These are phyloP conservation scores for Alsophila aescularia DNA, from an alignment of 2,888 invertebrate species.

Conservation along the genomic window DNA sequence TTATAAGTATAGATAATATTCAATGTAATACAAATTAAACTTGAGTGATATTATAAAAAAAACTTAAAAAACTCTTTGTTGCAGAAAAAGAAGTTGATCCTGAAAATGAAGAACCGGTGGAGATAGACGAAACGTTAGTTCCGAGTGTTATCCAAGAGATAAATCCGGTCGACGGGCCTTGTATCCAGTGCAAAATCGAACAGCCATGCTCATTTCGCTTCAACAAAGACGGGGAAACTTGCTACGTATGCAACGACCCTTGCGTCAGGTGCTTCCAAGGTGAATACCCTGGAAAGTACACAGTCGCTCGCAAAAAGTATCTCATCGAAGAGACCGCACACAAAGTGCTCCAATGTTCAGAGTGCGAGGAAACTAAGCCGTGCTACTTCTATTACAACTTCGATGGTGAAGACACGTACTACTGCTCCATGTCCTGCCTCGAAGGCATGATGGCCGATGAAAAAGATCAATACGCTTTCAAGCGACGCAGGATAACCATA, in stretches of 20 bases:
- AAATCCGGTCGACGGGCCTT: slow-evolving; percentile 61
- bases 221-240: slow-evolving; percentile 55
- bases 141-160: slow-evolving; percentile 73
- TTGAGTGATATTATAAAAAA: too few species aligned
- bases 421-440: slow-evolving; percentile 82
- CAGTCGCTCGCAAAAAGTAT: slow-evolving; percentile 64
- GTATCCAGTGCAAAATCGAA: slow-evolving; percentile 72
- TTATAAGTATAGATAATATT: too few species aligned
- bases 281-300: slow-evolving; percentile 61
- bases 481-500: slow-evolving; percentile 79
- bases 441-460: slow-evolving; percentile 82
- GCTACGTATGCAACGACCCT: slow-evolving; percentile 74
- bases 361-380: slow-evolving; percentile 72
- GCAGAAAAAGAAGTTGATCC: slow-evolving; percentile 78
- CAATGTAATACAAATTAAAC: too few species aligned
- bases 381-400: slow-evolving; percentile 78
- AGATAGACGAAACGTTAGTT: slow-evolving; percentile 57
- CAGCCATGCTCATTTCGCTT: slow-evolving; percentile 64
- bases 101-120: slow-evolving; percentile 77
- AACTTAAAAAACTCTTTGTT: too few species aligned
- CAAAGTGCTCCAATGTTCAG: slow-evolving; percentile 60
- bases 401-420: slow-evolving; percentile 76
- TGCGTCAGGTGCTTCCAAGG: slow-evolving; percentile 78
- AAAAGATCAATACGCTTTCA: slow-evolving; percentile 81
- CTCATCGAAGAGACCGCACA: slow-evolving; percentile 71